Evolutionary conservation across 2,113 vertebrate genomes (phyloP).

Genomic region (Trichechus manatus): DNA sequence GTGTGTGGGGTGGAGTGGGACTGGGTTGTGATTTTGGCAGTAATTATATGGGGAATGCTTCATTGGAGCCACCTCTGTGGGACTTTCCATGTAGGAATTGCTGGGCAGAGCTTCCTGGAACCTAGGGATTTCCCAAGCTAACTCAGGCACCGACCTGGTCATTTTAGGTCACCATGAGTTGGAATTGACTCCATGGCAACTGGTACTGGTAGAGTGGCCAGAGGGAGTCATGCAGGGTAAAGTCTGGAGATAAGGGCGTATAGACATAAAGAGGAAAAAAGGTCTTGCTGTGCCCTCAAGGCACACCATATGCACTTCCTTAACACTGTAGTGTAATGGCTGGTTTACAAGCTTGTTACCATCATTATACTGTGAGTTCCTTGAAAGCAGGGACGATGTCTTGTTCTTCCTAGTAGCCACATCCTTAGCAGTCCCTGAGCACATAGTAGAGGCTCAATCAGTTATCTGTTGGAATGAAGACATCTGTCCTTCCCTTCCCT

Average conservation of each 20-base stretch:
- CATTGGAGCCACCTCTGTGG: constrained; percentile 51
- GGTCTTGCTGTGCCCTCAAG: too few relatives aligned
- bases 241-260: background rate
- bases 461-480: background rate
- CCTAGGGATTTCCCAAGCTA: constrained; percentile 77
- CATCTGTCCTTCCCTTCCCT: background rate
- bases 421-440: background rate
- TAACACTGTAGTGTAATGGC: background rate
- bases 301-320: background rate
- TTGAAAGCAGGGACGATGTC: background rate
- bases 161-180: background rate
- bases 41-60: background rate
- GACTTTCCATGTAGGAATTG: constrained; percentile 77
- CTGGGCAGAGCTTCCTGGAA: constrained; percentile 75
- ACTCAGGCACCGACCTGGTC: constrained; percentile 35
- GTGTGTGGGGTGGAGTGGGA: background rate
- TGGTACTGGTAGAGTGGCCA: background rate
- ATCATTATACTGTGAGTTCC: background rate
- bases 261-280: background rate
- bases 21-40: background rate
- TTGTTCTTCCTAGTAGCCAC: background rate
- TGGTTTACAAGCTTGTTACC: background rate
- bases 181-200: background rate
- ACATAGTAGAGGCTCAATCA: background rate
- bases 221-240: background rate